These are phyloP conservation scores for Vidua chalybeata DNA, from an alignment of 2,113 vertebrate species.

Conservation along the genomic window DNA sequence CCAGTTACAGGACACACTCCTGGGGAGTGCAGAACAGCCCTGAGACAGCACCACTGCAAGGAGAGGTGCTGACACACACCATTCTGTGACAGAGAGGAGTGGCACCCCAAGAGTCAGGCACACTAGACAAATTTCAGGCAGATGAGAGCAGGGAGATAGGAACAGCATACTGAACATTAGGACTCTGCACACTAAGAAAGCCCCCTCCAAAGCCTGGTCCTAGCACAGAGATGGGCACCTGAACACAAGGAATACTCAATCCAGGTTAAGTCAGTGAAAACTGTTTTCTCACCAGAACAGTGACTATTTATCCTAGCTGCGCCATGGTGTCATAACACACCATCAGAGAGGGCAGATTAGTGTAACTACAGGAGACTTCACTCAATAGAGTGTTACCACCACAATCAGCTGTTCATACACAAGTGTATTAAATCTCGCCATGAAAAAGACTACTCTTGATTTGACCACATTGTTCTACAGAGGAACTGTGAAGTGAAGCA, in stretches of 20 bases:
- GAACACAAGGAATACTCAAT: background rate
- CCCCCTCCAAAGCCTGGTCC: background rate
- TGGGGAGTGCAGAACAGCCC: background rate
- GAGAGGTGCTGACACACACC: background rate
- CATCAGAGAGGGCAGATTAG: conserved; percentile 41
- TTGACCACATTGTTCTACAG: background rate
- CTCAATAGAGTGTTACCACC: conserved; percentile 3
- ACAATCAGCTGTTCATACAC: background rate
- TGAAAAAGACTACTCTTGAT: background rate
- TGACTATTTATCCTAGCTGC: background rate
- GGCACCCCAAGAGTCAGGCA: background rate
- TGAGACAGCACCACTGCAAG: background rate
- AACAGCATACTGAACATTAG: background rate
- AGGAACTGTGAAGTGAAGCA: background rate
- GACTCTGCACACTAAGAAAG: background rate
- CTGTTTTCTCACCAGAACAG: background rate
- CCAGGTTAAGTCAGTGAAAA: background rate
- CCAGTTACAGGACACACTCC: background rate
- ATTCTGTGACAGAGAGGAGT: background rate
- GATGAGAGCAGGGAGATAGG: background rate
- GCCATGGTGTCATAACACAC: conserved; percentile 13
- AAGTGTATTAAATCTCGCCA: background rate
- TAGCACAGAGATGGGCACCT: background rate
- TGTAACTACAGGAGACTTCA: conserved; percentile 36
- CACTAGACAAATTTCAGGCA: background rate